phyloP scores from a whole-genome alignment of 2,113 vertebrate genomes.

The Oplegnathus fasciatus region DNA sequence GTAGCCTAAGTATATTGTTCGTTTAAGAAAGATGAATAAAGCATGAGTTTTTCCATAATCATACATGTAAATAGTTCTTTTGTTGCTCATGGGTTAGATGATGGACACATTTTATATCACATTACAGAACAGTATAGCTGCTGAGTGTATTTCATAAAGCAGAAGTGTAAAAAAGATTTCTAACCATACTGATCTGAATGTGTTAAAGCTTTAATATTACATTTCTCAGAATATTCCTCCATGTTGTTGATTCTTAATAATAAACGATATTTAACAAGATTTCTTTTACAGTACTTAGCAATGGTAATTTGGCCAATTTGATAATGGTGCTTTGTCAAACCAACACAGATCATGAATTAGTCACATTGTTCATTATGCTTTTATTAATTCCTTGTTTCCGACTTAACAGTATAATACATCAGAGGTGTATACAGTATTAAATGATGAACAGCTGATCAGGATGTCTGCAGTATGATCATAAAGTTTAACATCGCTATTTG shows the following conservation, averaged over 20 bases:
- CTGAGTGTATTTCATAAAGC: not conserved
- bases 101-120: not conserved
- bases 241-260: conserved; percentile 19
- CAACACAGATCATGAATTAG: not conserved
- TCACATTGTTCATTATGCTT: not conserved
- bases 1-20: conserved; percentile 76
- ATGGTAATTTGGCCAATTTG: not conserved
- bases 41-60: conserved; percentile 78
- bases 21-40: conserved; percentile 79
- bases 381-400: not conserved
- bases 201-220: conserved; percentile 14
- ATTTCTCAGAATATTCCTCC: not conserved
- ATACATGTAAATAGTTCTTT: conserved; percentile 45
- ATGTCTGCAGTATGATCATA: not conserved
- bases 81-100: conserved; percentile 24
- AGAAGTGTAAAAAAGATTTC: not conserved
- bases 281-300: not conserved
- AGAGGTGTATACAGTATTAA: not conserved
- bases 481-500: not conserved
- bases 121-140: not conserved
- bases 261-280: conserved; percentile 7
- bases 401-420: not conserved
- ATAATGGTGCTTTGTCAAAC: not conserved
- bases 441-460: not conserved
- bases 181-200: not conserved